Evolutionary conservation across 2,797 vertebrate species (phyloP).

Genomic region (Ptychadena robeensis): DNA sequence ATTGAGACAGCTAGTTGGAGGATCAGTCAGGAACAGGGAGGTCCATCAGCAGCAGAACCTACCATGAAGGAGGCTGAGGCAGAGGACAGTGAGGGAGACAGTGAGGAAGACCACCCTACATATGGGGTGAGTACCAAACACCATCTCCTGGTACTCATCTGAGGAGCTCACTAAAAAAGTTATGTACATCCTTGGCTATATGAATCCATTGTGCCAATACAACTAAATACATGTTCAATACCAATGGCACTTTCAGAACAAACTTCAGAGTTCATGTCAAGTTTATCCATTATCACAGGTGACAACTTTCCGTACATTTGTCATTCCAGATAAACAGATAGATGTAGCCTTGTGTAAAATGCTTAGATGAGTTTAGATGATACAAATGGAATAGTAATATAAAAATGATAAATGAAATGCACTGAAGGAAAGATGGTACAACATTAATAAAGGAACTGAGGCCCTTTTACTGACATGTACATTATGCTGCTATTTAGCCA

Average conservation of each 20-base stretch:
- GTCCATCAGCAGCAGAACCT: too few species aligned
- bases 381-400: constrained; percentile 24
- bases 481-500: constrained; percentile 46
- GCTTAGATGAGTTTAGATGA: background rate
- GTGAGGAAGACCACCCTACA: too few species aligned
- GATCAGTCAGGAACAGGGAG: too few species aligned
- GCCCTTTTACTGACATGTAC: constrained; percentile 25
- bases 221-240: background rate
- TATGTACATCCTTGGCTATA: too few species aligned
- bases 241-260: background rate
- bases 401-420: constrained; percentile 41
- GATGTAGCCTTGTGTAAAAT: constrained; percentile 11
- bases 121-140: too few species aligned
- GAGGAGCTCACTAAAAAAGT: too few species aligned
- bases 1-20: too few species aligned
- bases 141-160: too few species aligned
- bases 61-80: too few species aligned
- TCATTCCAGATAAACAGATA: background rate
- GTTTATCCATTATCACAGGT: background rate
- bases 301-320: background rate
- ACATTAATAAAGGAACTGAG: constrained; percentile 28
- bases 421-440: constrained; percentile 9
- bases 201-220: background rate
- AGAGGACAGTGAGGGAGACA: too few species aligned
- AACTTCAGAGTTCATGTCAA: background rate